Evolutionary conservation across 2,888 invertebrate genomes (phyloP).

Genomic region (Lasioglossum oenotherae): DNA sequence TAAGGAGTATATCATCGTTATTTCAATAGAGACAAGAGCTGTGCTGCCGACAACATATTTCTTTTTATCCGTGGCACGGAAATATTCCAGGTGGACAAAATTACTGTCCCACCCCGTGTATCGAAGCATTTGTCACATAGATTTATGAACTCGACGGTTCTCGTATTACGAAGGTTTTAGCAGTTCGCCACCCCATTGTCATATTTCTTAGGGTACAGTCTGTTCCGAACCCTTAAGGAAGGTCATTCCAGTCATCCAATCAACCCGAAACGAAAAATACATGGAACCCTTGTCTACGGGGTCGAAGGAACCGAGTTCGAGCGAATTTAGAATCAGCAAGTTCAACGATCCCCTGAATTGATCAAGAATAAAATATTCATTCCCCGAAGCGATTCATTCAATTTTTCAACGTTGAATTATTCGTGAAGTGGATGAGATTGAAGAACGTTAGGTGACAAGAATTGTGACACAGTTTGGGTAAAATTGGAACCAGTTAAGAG

Average conservation of each 20-base stretch:
- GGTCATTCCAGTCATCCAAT: conserved; percentile 12
- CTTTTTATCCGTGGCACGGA: background rate
- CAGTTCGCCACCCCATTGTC: conserved; percentile 15
- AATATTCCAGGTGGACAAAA: conserved; percentile 5
- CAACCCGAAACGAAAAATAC: conserved; percentile 14
- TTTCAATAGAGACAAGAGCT: background rate
- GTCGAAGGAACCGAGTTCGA: background rate
- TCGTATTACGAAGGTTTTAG: conserved; percentile 18
- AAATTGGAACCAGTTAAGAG: background rate
- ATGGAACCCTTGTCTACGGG: background rate
- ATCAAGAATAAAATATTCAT: background rate
- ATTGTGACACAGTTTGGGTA: background rate
- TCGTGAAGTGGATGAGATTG: background rate
- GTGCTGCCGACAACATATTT: background rate
- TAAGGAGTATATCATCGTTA: background rate
- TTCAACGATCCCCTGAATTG: background rate
- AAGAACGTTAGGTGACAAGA: background rate
- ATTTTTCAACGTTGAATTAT: background rate
- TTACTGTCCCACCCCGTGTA: conserved; percentile 13
- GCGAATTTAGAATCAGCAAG: background rate
- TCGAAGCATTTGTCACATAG: conserved; percentile 9
- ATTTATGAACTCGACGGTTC: conserved; percentile 13
- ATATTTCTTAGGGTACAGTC: conserved; percentile 11
- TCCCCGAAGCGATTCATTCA: too few species aligned
- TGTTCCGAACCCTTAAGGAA: conserved; percentile 10